Base-by-base conservation (phyloP, 2,113 vertebrate genomes). In the Climacteris rufus region DNA sequence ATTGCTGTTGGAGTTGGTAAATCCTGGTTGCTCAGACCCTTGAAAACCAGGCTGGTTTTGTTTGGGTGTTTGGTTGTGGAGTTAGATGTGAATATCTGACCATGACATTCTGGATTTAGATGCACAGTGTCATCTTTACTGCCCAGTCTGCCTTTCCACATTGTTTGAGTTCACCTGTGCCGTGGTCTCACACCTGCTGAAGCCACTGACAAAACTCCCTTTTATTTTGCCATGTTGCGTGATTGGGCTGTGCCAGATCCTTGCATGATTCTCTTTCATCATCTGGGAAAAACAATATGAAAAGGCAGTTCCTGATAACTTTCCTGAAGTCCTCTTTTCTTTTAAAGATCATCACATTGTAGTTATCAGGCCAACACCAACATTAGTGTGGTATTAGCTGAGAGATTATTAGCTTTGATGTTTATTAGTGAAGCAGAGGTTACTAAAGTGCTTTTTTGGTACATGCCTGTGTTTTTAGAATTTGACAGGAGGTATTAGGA, bases 141-240 rank as follows among this genome's bases (percentile, higher is more conserved):
- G 19, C 63, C 35, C 15, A 16, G 22, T 40, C 63, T 84, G 39
- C 44, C 9, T 60, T n/a, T 71, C 21, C 18, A 24, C 13, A 17
- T 44, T 31, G 10, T 33, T 89, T n/a, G 59, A 54, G 49, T 63
- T 94, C 37, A 22, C 42, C 17, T 79, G 33, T 20, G 30, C 17
- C 33, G 71, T 64, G 44, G 35, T 79, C 53, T 91, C 25, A 23
- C 20, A 7, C 40, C 57, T 47, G 11, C 44, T 83, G 66, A 89
- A 80, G 56, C 42, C 33, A 18, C 45, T 61, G 65, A 39, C 16
- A 33, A 47, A 87, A 56, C 9, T 45, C 33, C 8, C 18, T 60
- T 54, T 54, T 12, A 10, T 83, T 56, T 61, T 39, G n/a, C 30
- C 11, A 22, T 1, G 0, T 23, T 37, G 19, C 0, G 0, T 42